Evolutionary conservation across 2,888 invertebrate species (phyloP).

Genomic region (Bimastos eiseni): DNA sequence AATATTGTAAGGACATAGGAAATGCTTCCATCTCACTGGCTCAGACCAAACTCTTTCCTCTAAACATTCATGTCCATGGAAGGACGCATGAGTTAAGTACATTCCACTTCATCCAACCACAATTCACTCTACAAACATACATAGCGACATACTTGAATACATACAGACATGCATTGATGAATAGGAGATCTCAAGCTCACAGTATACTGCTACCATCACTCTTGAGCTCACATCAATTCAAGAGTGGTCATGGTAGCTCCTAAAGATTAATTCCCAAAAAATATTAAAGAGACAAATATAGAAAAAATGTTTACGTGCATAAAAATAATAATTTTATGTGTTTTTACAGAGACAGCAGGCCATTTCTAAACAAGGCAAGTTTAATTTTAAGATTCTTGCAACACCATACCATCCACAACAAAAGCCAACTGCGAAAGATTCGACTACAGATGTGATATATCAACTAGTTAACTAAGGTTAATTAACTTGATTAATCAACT

Average conservation of each 20-base stretch:
- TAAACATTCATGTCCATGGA: no score
- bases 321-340: not conserved
- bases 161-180: not conserved
- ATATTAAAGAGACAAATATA: not conserved
- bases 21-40: no score
- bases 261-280: not conserved
- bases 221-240: not conserved
- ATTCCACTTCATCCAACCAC: no score
- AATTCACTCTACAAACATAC: not conserved
- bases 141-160: not conserved
- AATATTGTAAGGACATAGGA: no score
- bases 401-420: not conserved
- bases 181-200: not conserved
- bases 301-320: not conserved
- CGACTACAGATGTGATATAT: not conserved
- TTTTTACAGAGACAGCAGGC: not conserved
- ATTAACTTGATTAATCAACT: not conserved
- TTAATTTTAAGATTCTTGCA: not conserved
- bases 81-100: no score
- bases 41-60: no score
- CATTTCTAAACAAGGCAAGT: not conserved
- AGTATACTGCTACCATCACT: not conserved
- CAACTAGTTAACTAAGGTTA: slow-evolving; percentile 4
- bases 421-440: not conserved
- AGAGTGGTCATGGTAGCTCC: not conserved